Conservation (phyloP, 2,888 invertebrate species). For the Argynnis bischoffii region DNA sequence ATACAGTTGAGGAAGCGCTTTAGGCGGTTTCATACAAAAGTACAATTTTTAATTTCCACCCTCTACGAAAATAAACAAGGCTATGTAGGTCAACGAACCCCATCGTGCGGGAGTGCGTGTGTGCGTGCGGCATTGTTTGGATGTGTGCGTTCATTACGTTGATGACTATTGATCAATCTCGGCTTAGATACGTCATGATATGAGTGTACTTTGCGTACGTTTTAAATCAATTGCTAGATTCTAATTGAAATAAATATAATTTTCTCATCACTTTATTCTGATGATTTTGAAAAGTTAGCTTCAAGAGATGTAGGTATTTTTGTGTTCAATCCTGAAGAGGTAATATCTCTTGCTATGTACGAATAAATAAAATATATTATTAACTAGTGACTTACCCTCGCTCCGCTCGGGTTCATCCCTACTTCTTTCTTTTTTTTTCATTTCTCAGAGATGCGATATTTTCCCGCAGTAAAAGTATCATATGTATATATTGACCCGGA, state of each 20-base stretch:
- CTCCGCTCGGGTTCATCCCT: no score
- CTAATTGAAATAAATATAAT: slow-evolving; percentile 1
- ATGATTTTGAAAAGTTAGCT: background rate
- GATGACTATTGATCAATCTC: slow-evolving; percentile 57
- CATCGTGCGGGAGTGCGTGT: slow-evolving; percentile 32
- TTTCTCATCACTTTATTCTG: background rate
- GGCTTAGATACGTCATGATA: slow-evolving; percentile 47
- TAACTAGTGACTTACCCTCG: no score
- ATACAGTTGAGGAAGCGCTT: slow-evolving; percentile 19
- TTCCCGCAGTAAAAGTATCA: no score
- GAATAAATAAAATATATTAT: no score
- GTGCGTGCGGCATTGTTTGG: slow-evolving; percentile 26
- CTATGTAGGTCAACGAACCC: slow-evolving; percentile 45
- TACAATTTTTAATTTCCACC: slow-evolving; percentile 34
- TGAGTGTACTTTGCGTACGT: slow-evolving; percentile 5
- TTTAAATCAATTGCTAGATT: background rate
- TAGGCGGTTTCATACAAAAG: slow-evolving; percentile 20
- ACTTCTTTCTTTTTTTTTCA: no score
- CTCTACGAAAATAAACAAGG: slow-evolving; percentile 38
- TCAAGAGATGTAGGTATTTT: background rate
- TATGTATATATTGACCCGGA: no score
- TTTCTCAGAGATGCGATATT: no score
- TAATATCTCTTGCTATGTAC: no score
- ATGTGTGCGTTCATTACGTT: slow-evolving; percentile 45
- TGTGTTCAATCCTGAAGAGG: no score